These are phyloP conservation scores for Cephalopholis sonnerati DNA, from an alignment of 2,113 vertebrate genomes.

Conservation along the genomic window DNA sequence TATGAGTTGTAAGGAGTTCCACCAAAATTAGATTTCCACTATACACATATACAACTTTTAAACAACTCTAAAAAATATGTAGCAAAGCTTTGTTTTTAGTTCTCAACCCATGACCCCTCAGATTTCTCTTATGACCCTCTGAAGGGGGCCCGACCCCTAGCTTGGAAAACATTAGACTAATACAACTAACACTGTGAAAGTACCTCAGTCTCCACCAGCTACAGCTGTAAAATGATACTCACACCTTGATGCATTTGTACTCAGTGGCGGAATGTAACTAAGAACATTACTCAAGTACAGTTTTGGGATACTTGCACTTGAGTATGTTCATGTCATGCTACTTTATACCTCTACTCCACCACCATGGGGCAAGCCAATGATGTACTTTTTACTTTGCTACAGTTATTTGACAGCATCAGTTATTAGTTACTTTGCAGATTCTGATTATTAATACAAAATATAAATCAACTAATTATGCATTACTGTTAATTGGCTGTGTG, in stretches of 20 bases:
- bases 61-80: neutral
- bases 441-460: too few species aligned
- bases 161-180: neutral
- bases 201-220: neutral
- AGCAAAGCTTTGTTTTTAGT: neutral
- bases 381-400: too few species aligned
- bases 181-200: neutral
- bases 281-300: too few species aligned
- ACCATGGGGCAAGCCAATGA: too few species aligned
- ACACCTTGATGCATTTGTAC: neutral
- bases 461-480: too few species aligned
- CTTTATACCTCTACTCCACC: too few species aligned
- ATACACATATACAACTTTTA: neutral
- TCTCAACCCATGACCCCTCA: neutral
- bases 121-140: neutral
- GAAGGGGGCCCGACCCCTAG: neutral
- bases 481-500: too few species aligned
- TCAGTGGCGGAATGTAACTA: too few species aligned
- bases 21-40: neutral
- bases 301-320: too few species aligned
- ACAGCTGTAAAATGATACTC: neutral
- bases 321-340: too few species aligned
- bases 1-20: neutral
- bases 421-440: too few species aligned
- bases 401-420: too few species aligned